Base-by-base conservation (phyloP, 2,888 invertebrate genomes). In the Microchrysa polita region DNA sequence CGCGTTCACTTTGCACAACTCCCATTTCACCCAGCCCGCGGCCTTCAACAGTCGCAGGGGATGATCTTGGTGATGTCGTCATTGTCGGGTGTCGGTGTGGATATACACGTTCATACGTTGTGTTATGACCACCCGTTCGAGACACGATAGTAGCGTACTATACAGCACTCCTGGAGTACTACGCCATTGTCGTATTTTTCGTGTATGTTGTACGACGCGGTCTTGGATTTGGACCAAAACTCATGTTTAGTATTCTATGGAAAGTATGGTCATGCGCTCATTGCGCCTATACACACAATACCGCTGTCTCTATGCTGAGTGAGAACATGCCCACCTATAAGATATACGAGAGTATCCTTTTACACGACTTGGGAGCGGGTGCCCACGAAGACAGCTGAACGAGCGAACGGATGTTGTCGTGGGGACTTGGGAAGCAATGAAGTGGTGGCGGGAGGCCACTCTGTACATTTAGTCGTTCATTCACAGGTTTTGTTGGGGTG, bases 141-240 rank as follows among this genome's bases (percentile, higher is more conserved):
- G 55, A 55, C 40, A 69, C 69, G 69, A 69, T 18, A 65, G 44
- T 65, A 65, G n/a, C 14, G 48, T 69, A 69, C 55, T 55, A 65
- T 22, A 14, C 65, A 55, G 55, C 55, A 55, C 69, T 34, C 57
- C 22, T 55, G 40, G 69, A 55, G 69, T 69, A 55, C 55, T 69
- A 69, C 57, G 69, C 69, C 69, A 69, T 69, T 69, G 69, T 69
- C 57, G 55, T 69, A 55, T 55, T 57, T 48, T 48, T 48, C 57
- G 18, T 42, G 69, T 18, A 42, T 67, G 52, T 7, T 27, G 53
- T 65, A 12, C 23, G 23, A 53, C 14, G 55, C 55, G n/a, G n/a
- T n/a, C 20, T 5, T 16, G 2, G 55, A 5, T 20, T 27, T 1
- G 12, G 57, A 55, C 18, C 27, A 7, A 18, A 7, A 69, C 69